Evolutionary conservation across 2,113 vertebrate genomes (phyloP).

Genomic region (Castor canadensis): DNA sequence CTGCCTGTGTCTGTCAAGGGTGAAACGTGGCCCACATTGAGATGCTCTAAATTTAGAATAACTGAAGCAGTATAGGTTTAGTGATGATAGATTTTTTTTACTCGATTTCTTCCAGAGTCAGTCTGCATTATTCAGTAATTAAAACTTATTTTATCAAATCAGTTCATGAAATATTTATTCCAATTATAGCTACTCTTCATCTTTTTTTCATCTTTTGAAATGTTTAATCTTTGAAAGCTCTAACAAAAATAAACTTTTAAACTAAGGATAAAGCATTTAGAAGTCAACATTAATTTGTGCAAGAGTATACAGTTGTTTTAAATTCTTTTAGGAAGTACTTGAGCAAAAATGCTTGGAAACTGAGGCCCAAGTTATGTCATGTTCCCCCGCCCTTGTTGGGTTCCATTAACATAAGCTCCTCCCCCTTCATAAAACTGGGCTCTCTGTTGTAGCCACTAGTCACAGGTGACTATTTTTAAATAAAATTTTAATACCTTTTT

Average conservation of each 20-base stretch:
- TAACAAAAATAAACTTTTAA: slow-evolving; percentile 74
- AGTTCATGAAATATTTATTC: slow-evolving; percentile 72
- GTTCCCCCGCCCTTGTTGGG: background rate
- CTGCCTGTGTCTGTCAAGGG: background rate
- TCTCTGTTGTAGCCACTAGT: background rate
- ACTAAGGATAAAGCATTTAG: slow-evolving; percentile 23
- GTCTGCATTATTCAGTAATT: slow-evolving; percentile 69
- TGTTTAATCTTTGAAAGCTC: slow-evolving; percentile 71
- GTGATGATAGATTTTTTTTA: slow-evolving; percentile 35
- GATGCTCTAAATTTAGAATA: slow-evolving; percentile 62
- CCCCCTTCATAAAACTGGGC: background rate
- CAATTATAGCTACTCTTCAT: slow-evolving; percentile 61
- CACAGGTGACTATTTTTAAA: background rate
- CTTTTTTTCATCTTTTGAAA: slow-evolving; percentile 60
- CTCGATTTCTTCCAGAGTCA: slow-evolving; percentile 55
- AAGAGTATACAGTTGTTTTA: background rate
- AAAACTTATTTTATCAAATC: slow-evolving; percentile 73
- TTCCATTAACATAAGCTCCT: background rate
- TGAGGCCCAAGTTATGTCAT: background rate
- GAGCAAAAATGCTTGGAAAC: background rate
- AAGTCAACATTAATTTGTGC: slow-evolving; percentile 16
- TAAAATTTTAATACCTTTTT: no score
- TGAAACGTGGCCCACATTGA: slow-evolving; percentile 22
- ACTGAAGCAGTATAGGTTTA: slow-evolving; percentile 24
- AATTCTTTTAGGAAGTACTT: background rate